Base-by-base conservation (phyloP, 2,888 invertebrate genomes). In the Copidosoma aretas region DNA sequence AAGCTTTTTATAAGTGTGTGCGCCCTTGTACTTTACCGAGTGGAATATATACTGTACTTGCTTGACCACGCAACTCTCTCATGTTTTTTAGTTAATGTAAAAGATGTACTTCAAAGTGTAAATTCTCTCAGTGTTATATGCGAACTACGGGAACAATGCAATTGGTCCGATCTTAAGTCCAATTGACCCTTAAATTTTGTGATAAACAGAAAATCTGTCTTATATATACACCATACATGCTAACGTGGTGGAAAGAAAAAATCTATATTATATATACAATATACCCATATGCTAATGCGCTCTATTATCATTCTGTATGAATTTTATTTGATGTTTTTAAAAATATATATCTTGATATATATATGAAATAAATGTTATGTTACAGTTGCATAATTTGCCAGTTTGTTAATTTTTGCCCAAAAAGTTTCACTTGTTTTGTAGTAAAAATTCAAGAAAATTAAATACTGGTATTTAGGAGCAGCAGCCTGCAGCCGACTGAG, bases 161-260 rank as follows among this genome's bases (percentile, higher is more conserved):
- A 71, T 64, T 54, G 57, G 62, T 54, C 46, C n/a, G 17, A 32
- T 62, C n/a, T 51, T 39, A 39, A 43, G 62, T 68, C 71, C 64
- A 71, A 52, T 61, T 65, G 49, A 41, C 46, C 62, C 62, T 68
- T 68, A 68, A 68, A 71, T 68, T 71, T 51, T 71, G 65, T 71
- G 71, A 68, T 68, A 68, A 46, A 46, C n/a, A 32, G 46, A 51
- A 56, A 56, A 56, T 52, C 49, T 70, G 58, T 56, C 54, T 65
- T 65, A n/a, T 58, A 12, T 21, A 39, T 67, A n/a, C n/a, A n/a
- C n/a, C n/a, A n/a, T n/a, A n/a, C n/a, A n/a, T n/a, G n/a, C n/a
- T n/a, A n/a, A n/a, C n/a, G n/a, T n/a, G n/a, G 60, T 22, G 59
- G 46, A 62, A 32, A 59, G 21, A 54, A 49, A 24, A 60, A 41